phyloP scores from a whole-genome alignment of 2,888 invertebrate species.

The Netelia fuscicornis region DNA sequence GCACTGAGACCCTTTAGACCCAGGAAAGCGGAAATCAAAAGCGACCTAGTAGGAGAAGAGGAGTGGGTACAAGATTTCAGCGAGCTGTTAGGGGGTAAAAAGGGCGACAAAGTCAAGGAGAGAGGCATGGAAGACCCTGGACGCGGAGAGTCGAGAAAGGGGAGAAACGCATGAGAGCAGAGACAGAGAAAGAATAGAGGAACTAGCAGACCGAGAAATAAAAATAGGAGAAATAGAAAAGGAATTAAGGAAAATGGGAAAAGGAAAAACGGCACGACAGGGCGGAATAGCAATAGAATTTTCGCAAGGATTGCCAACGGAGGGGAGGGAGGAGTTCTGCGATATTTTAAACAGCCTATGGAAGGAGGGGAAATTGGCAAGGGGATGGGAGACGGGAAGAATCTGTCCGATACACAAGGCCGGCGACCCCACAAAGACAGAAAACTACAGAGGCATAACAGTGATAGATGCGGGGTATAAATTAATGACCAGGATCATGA shows the following conservation, averaged over 20 bases:
- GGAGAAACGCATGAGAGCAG: neutral
- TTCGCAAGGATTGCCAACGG: neutral
- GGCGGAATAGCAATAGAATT: neutral
- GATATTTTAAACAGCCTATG: neutral
- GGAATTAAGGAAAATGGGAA: neutral
- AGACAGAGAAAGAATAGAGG: neutral
- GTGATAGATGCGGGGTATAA: too few relatives aligned
- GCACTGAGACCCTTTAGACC: neutral
- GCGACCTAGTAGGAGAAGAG: too few relatives aligned
- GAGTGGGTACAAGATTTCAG: too few relatives aligned
- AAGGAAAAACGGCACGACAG: neutral
- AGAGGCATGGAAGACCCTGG: too few relatives aligned
- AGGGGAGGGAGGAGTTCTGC: neutral
- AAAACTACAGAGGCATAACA: too few relatives aligned
- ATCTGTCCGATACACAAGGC: too few relatives aligned
- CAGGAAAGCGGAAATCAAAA: too few relatives aligned
- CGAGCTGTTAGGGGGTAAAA: neutral
- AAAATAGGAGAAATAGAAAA: neutral
- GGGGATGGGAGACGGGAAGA: too few relatives aligned
- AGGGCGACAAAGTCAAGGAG: too few relatives aligned
- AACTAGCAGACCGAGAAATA: neutral
- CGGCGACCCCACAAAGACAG: too few relatives aligned
- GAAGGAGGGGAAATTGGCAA: too few relatives aligned
- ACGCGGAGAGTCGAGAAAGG: neutral
- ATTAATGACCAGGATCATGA: neutral